Evolutionary conservation across 2,797 vertebrate genomes (phyloP), one percentile per base, ranked within the genome.

Genomic region (Falco rusticolus): DNA sequence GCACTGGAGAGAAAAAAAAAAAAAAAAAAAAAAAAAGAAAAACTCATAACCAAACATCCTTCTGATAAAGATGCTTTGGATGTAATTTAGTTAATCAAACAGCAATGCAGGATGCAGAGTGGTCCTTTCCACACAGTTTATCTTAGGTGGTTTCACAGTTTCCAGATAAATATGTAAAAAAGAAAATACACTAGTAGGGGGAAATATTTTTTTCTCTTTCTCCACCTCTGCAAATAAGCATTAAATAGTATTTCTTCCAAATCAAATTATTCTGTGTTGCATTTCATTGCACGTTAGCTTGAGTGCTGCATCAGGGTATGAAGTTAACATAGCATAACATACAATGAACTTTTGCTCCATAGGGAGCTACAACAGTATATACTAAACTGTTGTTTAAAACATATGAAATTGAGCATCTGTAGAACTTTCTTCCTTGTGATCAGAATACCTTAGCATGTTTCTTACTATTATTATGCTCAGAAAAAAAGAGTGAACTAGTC

Each of bases 21-120:
- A 47, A 28, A 20, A 14, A 8, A 1, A n/a, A 37, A 6, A 14
- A 8, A 1, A n/a, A 37, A 6, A 25, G 34, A 15, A 1, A 14
- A 17, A 37, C 21, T 28, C n/a, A 66, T 39, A 81, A 72, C 10
- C 41, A 89, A 53, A 16, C 20, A 75, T 29, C n/a, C 6, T 92
- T 90, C 18, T 63, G 21, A 92, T 70, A 93, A 69, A 93, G 16
- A 45, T 37, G 22, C 77, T 56, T 47, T 86, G n/a, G n/a, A 33
- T 10, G 21, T 14, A 63, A 79, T 15, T 3, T 65, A 85, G 51
- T 87, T n/a, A 78, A 68, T 47, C 37, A 31, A 84, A 75, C 10
- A 64, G 14, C 10, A 72, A 14, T 16, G 9, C 17, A 31, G 21
- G 20, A 78, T 28, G 20, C 1, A 7, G 11, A 39, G 18, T 17